Percentiles rank a stretch among this genome's conserved stretches.
Conservation (phyloP, 2,888 invertebrate genomes). For the Himalopsyche japonica region DNA sequence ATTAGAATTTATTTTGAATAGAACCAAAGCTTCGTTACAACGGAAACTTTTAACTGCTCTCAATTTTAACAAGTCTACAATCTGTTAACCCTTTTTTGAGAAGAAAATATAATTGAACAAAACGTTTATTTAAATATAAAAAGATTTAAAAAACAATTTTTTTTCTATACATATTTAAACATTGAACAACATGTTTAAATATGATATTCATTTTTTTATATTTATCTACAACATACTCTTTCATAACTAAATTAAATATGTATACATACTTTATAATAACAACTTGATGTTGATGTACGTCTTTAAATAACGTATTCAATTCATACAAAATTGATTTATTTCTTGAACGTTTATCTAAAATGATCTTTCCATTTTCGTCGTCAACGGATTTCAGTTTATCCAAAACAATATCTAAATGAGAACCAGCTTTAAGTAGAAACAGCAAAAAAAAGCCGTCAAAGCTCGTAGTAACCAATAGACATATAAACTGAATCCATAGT, state of each 20-base stretch:
- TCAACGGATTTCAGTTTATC: neutral
- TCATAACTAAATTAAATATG: neutral
- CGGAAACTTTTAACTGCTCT: too few relatives aligned
- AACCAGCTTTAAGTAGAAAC: neutral
- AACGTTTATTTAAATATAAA: too few relatives aligned
- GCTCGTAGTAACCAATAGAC: neutral
- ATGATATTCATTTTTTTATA: too few relatives aligned
- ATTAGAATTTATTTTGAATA: too few relatives aligned
- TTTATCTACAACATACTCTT: neutral
- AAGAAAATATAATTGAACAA: too few relatives aligned
- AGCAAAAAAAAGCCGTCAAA: neutral
- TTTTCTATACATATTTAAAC: too few relatives aligned
- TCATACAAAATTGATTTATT: neutral
- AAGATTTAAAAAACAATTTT: too few relatives aligned
- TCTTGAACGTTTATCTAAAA: neutral
- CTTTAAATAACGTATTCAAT: neutral
- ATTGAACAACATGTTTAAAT: too few relatives aligned
- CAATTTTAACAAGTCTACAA: too few relatives aligned
- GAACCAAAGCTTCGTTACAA: too few relatives aligned
- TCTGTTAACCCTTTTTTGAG: too few relatives aligned
- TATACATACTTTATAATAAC: constrained; percentile 1
- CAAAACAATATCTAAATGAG: neutral
- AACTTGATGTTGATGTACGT: constrained; percentile 5
- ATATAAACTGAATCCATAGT: neutral
- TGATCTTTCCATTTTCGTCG: neutral